Conservation (phyloP, 2,888 invertebrate genomes). For the Pterostichus niger region DNA sequence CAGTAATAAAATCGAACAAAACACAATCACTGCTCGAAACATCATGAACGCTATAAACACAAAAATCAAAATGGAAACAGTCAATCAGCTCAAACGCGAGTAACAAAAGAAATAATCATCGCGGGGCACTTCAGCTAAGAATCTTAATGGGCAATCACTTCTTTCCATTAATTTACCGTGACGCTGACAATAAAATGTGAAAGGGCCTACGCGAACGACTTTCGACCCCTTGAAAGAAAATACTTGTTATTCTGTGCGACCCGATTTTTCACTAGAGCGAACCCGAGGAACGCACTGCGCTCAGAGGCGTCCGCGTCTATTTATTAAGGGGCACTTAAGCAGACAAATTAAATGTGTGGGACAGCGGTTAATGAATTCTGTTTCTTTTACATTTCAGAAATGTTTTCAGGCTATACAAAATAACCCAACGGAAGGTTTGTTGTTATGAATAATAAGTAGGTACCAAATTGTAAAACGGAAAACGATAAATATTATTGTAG, state of each 20-base stretch:
- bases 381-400: slow-evolving; percentile 10
- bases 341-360: slow-evolving; percentile 29
- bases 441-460: background rate
- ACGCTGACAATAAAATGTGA: slow-evolving; percentile 66
- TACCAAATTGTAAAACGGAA: too few relatives aligned
- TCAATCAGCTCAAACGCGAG: slow-evolving; percentile 59
- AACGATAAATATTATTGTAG: background rate
- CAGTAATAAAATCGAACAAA: slow-evolving; percentile 36
- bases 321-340: slow-evolving; percentile 40
- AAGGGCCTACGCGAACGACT: slow-evolving; percentile 63
- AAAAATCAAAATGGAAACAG: slow-evolving; percentile 64
- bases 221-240: slow-evolving; percentile 67
- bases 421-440: background rate
- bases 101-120: slow-evolving; percentile 67
- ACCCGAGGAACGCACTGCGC: slow-evolving; percentile 47
- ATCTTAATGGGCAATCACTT: slow-evolving; percentile 67
- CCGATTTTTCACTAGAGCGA: slow-evolving; percentile 66
- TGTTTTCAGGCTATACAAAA: background rate
- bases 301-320: slow-evolving; percentile 45
- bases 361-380: slow-evolving; percentile 10
- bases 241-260: slow-evolving; percentile 66
- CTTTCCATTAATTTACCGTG: slow-evolving; percentile 66
- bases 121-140: slow-evolving; percentile 61
- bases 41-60: slow-evolving; percentile 44
- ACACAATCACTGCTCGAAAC: slow-evolving; percentile 17